Percentiles rank a stretch among this genome's conserved stretches.
Conservation (phyloP, 92 coral and sea anemone species). For the Heteractis magnifica region DNA sequence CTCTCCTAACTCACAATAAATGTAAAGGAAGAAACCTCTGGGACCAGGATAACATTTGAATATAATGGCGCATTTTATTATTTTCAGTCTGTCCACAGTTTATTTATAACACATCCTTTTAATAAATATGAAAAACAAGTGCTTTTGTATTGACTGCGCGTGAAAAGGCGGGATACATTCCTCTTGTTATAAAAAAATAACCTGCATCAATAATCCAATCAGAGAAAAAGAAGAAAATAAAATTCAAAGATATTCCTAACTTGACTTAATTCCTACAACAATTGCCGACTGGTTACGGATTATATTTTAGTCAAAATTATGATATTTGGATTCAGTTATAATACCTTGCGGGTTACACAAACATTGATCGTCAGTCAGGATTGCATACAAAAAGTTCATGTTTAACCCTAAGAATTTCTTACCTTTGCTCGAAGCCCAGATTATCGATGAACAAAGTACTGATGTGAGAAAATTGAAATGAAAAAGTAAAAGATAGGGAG, state of each 20-base stretch:
- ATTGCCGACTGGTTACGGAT: not conserved
- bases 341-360: not conserved
- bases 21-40: too few species aligned
- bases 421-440: constrained; percentile 22
- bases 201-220: not conserved
- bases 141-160: too few species aligned
- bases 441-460: not conserved
- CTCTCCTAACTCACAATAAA: too few species aligned
- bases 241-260: not conserved
- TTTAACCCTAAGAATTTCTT: not conserved
- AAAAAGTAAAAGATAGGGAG: constrained; percentile 5
- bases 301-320: not conserved
- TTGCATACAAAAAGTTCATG: not conserved
- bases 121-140: too few species aligned
- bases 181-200: not conserved
- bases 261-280: not conserved
- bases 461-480: constrained; percentile 3
- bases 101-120: too few species aligned
- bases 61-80: too few species aligned
- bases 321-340: not conserved
- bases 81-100: too few species aligned
- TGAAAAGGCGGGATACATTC: not conserved
- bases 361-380: not conserved
- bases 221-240: not conserved
- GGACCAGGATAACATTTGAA: too few species aligned